Base-by-base conservation (phyloP, 2,888 invertebrate genomes). In the Sialis lutaria region DNA sequence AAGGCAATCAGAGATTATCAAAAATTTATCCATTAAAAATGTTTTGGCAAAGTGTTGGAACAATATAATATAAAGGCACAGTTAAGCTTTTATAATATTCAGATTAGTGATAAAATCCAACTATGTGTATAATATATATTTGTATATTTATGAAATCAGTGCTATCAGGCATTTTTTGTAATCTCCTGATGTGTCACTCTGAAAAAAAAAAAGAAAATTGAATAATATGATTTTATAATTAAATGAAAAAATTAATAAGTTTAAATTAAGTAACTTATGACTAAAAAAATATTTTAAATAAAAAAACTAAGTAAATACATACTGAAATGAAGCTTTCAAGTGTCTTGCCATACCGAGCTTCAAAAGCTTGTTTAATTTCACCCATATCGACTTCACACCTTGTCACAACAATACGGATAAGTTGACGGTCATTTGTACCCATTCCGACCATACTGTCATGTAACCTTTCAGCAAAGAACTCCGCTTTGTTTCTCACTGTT, bases 371-470 rank as follows among this genome's bases (percentile, higher is more conserved):
- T 54, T 87, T 85, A 57, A 92, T 87, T 56, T 89, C 87, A 1
- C 74, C 80, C 72, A 92, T 75, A 63, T 92, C 92, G 48, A 88
- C 72, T 73, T 90, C 86, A 58, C 76, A 77, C 55, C 90, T 77
- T 1, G 88, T 85, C 43, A 88, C 82, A 56, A 91, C 74, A 48
- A 92, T 69, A 57, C 92, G 79, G 55, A 92, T 90, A 53, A 93
- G 70, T 55, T 85, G 82, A 44, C 76, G 72, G 62, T 93, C 92
- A 59, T 88, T 83, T 5, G 92, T 93, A 50, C 93, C 93, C 52
- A 85, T 64, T 5, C 93, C 92, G 60, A 83, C 84, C 88, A 93
- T 89, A 46, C 86, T 80, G 60, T 85, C 81, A 65, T 90, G 80
- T 46, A 93, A 70, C 40, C 83, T 77, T 59, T 86, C 82, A 0